A percentile compares a stretch with the other conserved stretches of the same genome.
Conservation (phyloP, 2,113 vertebrate species). For the Peromyscus californicus region DNA sequence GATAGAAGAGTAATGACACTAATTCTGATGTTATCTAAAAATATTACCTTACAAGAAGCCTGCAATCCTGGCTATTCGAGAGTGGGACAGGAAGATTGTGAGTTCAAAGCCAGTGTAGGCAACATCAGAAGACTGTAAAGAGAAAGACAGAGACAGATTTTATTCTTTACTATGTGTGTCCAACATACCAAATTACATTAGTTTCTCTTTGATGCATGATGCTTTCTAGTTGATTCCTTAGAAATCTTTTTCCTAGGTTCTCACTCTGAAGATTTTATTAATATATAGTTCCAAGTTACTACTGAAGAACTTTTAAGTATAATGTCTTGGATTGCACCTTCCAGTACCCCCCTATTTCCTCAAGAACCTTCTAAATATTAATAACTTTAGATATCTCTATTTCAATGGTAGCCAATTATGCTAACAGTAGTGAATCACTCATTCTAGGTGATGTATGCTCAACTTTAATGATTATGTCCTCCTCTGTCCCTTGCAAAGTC, state of each 20-base stretch:
- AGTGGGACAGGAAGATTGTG: not conserved
- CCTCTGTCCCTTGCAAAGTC: conserved; percentile 65
- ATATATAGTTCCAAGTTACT: conserved; percentile 16
- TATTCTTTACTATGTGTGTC: not conserved
- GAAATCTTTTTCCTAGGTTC: not conserved
- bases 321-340: not conserved
- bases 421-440: conserved; percentile 33
- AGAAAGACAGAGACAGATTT: not conserved
- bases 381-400: not conserved
- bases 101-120: not conserved
- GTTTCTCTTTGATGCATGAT: not conserved
- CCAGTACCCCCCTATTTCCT: not conserved
- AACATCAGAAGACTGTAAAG: not conserved
- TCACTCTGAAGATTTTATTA: not conserved
- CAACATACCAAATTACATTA: not conserved
- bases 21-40: not conserved
- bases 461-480: conserved; percentile 72
- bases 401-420: conserved; percentile 51
- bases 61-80: not conserved
- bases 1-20: not conserved
- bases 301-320: conserved; percentile 10
- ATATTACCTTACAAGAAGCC: not conserved
- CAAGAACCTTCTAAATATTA: conserved; percentile 41
- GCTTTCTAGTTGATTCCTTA: conserved; percentile 12
- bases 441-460: conserved; percentile 61